These are phyloP conservation scores for Nannospalax galili DNA, from an alignment of 2,113 vertebrate genomes.

Conservation along the genomic window DNA sequence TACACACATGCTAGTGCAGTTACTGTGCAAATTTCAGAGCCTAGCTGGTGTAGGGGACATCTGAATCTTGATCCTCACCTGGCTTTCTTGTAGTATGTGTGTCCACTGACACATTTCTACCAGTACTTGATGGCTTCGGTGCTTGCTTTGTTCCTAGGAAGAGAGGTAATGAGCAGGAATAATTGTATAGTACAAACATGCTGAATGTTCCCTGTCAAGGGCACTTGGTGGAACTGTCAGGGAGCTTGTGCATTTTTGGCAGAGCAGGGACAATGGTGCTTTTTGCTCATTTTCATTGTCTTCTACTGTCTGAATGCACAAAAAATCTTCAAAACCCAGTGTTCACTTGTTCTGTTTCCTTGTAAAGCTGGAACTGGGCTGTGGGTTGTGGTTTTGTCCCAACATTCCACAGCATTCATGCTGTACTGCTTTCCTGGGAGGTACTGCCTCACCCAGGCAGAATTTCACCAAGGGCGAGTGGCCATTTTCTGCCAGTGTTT, in stretches of 20 bases:
- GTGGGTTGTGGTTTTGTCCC: background rate
- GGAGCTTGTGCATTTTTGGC: background rate
- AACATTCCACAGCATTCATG: background rate
- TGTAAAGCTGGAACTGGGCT: background rate
- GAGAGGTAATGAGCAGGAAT: conserved; percentile 24
- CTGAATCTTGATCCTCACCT: conserved; percentile 75
- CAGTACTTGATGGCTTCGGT: conserved; percentile 59
- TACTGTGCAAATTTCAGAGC: background rate
- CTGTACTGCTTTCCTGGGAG: background rate
- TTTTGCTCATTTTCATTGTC: background rate
- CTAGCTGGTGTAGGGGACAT: background rate
- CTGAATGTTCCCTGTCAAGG: background rate
- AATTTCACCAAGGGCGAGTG: background rate
- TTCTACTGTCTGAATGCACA: background rate
- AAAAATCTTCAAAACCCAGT: background rate
- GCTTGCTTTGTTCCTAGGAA: conserved; percentile 76
- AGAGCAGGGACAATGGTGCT: background rate
- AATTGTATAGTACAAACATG: background rate
- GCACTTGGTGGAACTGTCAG: background rate
- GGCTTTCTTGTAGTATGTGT: conserved; percentile 76
- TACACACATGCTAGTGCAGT: background rate
- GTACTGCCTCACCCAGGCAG: background rate
- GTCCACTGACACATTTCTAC: conserved; percentile 73
- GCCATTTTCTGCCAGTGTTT: background rate
- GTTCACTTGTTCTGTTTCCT: conserved; percentile 1